Conservation (phyloP, 2,113 vertebrate genomes). For the Cichladusa arquata region DNA sequence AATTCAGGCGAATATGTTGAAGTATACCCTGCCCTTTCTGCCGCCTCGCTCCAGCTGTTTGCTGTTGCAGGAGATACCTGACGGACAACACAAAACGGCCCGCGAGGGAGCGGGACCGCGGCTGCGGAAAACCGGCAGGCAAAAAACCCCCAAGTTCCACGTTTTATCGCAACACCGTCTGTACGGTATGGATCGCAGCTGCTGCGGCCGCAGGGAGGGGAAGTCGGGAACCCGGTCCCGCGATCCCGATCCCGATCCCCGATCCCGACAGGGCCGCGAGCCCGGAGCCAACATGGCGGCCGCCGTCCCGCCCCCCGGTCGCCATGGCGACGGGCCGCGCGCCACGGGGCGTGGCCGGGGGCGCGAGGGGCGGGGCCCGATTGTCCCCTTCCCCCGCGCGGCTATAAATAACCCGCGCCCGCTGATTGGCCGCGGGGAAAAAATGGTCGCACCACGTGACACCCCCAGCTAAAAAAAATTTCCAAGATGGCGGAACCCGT, state of each 20-base stretch:
- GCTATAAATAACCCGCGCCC: conserved; percentile 46
- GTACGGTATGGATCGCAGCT: accelerated
- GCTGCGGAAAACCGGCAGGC: not conserved
- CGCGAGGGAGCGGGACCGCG: not conserved
- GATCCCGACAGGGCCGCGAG: not conserved
- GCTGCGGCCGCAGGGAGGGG: accelerated
- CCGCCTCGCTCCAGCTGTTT: not conserved
- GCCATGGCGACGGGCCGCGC: not conserved
- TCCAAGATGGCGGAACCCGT: conserved; percentile 65
- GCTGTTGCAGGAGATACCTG: not conserved
- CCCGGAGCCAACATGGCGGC: not conserved
- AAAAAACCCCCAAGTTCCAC: not conserved
- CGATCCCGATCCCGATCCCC: not conserved
- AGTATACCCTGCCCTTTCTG: not conserved
- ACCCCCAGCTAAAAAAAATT: conserved; percentile 27
- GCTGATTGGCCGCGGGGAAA: conserved; percentile 22
- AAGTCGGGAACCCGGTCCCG: accelerated
- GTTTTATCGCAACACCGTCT: not conserved
- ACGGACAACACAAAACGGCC: not conserved
- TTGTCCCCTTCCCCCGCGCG: not conserved
- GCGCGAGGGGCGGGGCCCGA: not conserved
- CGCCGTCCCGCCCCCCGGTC: not conserved
- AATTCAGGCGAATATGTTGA: not conserved
- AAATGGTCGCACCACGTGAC: conserved; percentile 42
- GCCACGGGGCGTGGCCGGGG: not conserved